Conservation (phyloP, 1,140 invertebrate species). For the Neodiprion virginianus region DNA sequence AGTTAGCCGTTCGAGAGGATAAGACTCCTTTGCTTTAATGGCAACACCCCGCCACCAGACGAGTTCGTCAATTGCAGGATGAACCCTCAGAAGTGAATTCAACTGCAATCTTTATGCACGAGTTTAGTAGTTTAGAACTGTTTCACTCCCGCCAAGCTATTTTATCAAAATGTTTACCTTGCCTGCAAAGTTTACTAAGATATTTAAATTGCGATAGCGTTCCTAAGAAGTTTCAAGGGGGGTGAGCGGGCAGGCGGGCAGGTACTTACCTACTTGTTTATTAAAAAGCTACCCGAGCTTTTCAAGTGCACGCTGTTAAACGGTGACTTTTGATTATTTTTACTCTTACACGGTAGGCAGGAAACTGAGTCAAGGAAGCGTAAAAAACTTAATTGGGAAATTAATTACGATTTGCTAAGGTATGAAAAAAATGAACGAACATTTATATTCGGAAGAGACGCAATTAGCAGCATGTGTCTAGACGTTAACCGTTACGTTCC, state of each 20-base stretch:
- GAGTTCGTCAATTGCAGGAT: too few relatives aligned
- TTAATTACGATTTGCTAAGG: too few relatives aligned
- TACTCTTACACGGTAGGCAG: neutral
- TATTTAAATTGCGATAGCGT: slow-evolving; percentile 31
- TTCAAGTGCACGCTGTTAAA: slow-evolving; percentile 30
- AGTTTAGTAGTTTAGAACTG: slow-evolving; percentile 25
- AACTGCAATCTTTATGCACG: slow-evolving; percentile 37
- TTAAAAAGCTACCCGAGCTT: slow-evolving; percentile 18
- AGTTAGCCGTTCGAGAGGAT: too few relatives aligned
- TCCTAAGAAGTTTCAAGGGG: slow-evolving; percentile 8
- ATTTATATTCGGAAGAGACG: too few relatives aligned
- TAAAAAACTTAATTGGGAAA: too few relatives aligned
- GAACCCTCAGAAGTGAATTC: neutral
- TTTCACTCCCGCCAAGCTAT: slow-evolving; percentile 34
- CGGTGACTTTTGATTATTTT: neutral
- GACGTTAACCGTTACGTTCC: too few relatives aligned
- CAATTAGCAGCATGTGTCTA: too few relatives aligned
- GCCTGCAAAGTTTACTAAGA: slow-evolving; percentile 21
- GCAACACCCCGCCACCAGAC: too few relatives aligned
- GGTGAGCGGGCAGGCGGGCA: neutral
- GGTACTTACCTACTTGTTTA: too few relatives aligned
- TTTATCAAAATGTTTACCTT: slow-evolving; percentile 32
- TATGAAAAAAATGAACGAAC: too few relatives aligned
- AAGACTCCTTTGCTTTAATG: too few relatives aligned
- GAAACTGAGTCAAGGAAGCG: too few relatives aligned